A percentile compares a stretch with the other conserved stretches of the same genome.
Evolutionary conservation across 2,888 invertebrate genomes (phyloP).

Genomic region (Apodemia hepburni): DNA sequence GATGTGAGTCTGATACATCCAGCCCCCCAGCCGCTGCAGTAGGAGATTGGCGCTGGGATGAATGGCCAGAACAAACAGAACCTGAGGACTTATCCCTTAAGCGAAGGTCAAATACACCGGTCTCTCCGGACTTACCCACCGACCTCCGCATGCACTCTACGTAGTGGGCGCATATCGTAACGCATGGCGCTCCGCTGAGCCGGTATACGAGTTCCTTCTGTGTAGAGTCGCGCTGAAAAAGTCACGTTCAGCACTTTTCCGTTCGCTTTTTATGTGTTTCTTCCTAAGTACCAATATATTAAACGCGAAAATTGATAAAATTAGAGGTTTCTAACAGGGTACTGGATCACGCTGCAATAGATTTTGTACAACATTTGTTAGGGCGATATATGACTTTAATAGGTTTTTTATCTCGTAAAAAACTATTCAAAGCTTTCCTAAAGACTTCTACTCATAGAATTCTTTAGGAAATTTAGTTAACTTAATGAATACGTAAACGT

Average conservation of each 20-base stretch:
- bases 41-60: conserved; percentile 72
- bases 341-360: neutral
- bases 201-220: conserved; percentile 90
- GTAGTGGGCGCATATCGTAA: conserved; percentile 52
- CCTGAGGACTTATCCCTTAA: conserved; percentile 93
- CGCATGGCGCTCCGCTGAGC: conserved; percentile 50
- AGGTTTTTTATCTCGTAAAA: too few species aligned
- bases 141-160: conserved; percentile 74
- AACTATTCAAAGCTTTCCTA: too few species aligned
- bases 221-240: conserved; percentile 59
- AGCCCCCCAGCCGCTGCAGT: conserved; percentile 68
- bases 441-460: too few species aligned
- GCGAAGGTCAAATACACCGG: conserved; percentile 70
- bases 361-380: too few species aligned
- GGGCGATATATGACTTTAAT: too few species aligned
- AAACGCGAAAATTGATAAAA: neutral
- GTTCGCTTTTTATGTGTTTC: conserved; percentile 25
- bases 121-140: conserved; percentile 73
- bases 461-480: too few species aligned
- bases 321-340: neutral
- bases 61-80: conserved; percentile 91
- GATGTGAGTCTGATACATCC: conserved; percentile 60
- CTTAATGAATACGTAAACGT: too few species aligned
- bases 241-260: conserved; percentile 30
- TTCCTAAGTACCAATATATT: neutral